These are phyloP conservation scores for human DNA, from an alignment of 2,113 vertebrate genomes.

Conservation along the genomic window GRCh38 chr1:58540001-58540500, in stretches of 20 bases:
- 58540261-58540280: neutral
- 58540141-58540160: neutral
- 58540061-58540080: fast-evolving
- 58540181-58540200: neutral
- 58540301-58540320: conserved; percentile 2
- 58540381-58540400: neutral
- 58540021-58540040: neutral
- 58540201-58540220: neutral
- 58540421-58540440: neutral
- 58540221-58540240: conserved; percentile 9
- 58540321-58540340: neutral
- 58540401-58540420: neutral
- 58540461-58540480: neutral
- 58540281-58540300: neutral
- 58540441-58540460: neutral
- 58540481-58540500: neutral
- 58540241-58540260: neutral
- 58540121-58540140: neutral
- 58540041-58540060: neutral
- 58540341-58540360: conserved; percentile 26
- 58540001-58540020: neutral
- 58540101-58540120: neutral
- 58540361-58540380: neutral
- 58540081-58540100: neutral
- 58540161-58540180: neutral